Conservation (phyloP, 2,888 invertebrate species). For the Tricholauxania praeusta region DNA sequence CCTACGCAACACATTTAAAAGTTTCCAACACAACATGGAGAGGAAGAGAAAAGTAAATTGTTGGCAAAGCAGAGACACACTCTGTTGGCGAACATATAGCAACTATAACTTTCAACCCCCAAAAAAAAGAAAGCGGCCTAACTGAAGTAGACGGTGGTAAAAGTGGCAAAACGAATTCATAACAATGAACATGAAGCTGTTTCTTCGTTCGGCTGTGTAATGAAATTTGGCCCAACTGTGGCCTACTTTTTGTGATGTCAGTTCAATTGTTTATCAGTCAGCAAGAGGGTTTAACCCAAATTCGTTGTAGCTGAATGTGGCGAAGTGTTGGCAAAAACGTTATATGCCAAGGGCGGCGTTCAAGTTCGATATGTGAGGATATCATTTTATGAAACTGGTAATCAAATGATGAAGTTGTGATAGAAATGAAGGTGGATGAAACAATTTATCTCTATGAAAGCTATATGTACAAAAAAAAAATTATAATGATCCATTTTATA, state of each 20-base stretch:
- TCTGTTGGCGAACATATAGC: background rate
- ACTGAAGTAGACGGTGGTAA: background rate
- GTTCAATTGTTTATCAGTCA: slow-evolving; percentile 19
- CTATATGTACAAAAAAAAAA: too few relatives aligned
- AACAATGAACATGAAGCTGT: too few relatives aligned
- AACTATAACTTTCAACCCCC: slow-evolving; percentile 22
- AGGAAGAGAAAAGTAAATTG: background rate
- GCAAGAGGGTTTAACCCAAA: background rate
- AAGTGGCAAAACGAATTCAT: too few relatives aligned
- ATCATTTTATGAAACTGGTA: too few relatives aligned
- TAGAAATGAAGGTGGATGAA: too few relatives aligned
- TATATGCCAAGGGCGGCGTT: slow-evolving; percentile 32
- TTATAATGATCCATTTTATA: too few relatives aligned
- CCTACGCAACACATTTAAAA: slow-evolving; percentile 32
- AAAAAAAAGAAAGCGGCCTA: background rate
- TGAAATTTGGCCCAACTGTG: slow-evolving; percentile 13
- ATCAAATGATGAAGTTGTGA: too few relatives aligned
- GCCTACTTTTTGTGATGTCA: slow-evolving; percentile 20
- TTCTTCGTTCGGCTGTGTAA: too few relatives aligned
- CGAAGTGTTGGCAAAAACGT: too few relatives aligned
- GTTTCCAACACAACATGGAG: slow-evolving; percentile 10
- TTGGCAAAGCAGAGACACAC: background rate
- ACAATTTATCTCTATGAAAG: too few relatives aligned
- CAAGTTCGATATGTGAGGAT: slow-evolving; percentile 15
- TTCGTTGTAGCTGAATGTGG: background rate